A percentile compares a stretch with the other conserved stretches of the same genome.
phyloP scores from a whole-genome alignment of 2,113 vertebrate species.

The Eudorcas thomsonii region DNA sequence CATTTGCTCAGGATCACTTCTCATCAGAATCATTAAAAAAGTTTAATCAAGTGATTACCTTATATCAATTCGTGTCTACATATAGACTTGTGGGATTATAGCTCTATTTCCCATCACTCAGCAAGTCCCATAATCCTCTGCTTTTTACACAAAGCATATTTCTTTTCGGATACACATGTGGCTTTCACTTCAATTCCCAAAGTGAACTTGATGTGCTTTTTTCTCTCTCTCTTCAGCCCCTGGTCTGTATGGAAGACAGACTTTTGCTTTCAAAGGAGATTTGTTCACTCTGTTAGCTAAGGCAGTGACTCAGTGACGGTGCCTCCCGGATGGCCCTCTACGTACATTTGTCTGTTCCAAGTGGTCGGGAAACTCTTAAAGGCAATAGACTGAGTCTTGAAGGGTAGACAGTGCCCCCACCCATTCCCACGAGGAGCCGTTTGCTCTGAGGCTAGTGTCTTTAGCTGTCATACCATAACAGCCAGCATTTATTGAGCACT shows the following conservation, averaged over 20 bases:
- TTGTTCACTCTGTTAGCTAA: not conserved
- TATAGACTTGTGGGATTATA: not conserved
- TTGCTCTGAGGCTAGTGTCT: not conserved
- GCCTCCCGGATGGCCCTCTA: not conserved
- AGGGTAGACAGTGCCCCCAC: not conserved
- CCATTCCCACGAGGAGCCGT: not conserved
- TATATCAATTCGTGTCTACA: not conserved
- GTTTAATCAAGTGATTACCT: slow-evolving; percentile 2
- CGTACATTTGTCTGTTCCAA: not conserved
- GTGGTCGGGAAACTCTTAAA: not conserved
- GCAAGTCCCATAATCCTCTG: not conserved
- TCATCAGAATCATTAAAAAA: not conserved
- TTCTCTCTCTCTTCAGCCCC: not conserved
- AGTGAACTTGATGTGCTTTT: slow-evolving; percentile 25
- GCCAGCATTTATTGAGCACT: not conserved
- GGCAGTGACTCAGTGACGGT: not conserved
- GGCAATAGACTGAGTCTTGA: not conserved
- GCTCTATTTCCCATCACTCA: slow-evolving; percentile 5
- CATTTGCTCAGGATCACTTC: slow-evolving; percentile 3
- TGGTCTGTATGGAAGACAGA: slow-evolving; percentile 8
- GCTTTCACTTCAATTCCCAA: slow-evolving; percentile 47
- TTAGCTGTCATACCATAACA: not conserved
- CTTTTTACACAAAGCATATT: not conserved
- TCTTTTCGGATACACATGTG: not conserved
- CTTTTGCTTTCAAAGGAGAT: slow-evolving; percentile 36